Evolutionary conservation across 2,797 vertebrate species (phyloP).

Genomic region (Sebastes itinus): DNA sequence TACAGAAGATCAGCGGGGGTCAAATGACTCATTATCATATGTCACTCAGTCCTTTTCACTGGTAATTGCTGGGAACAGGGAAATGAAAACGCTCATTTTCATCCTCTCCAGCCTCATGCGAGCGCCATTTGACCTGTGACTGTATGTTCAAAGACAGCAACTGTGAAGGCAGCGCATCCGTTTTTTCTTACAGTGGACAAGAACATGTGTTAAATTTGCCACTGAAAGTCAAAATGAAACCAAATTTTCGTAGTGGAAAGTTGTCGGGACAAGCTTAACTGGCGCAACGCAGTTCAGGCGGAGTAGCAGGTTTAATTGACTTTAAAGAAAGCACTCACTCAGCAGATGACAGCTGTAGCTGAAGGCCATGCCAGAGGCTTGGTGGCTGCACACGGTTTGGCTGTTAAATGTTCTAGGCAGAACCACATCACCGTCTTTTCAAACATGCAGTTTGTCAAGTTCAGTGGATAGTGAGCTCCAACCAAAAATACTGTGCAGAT

Average conservation of each 20-base stretch:
- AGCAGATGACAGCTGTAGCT: slow-evolving; percentile 48
- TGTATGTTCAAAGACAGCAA: slow-evolving; percentile 3
- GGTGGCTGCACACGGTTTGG: slow-evolving; percentile 18
- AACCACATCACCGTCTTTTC: slow-evolving; percentile 13
- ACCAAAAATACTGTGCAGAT: slow-evolving; percentile 37
- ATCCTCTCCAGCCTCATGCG: slow-evolving; percentile 10
- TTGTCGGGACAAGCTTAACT: slow-evolving; percentile 3
- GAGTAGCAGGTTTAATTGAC: slow-evolving; percentile 44
- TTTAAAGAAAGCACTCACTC: slow-evolving; percentile 43
- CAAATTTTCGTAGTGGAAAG: slow-evolving; percentile 1
- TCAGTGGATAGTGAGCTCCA: slow-evolving; percentile 11
- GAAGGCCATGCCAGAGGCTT: slow-evolving; percentile 27
- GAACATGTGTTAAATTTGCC: background rate
- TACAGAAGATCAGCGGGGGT: slow-evolving; percentile 64
- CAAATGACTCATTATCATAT: slow-evolving; percentile 69
- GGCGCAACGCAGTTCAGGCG: background rate
- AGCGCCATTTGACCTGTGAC: slow-evolving; percentile 47
- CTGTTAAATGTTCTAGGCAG: slow-evolving; percentile 21
- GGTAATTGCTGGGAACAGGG: slow-evolving; percentile 50
- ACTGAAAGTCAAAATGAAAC: background rate
- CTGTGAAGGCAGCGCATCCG: background rate
- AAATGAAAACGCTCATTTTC: slow-evolving; percentile 53
- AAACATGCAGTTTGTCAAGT: slow-evolving; percentile 31
- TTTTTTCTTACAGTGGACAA: background rate
- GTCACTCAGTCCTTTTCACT: slow-evolving; percentile 57